A percentile compares a stretch with the other conserved stretches of the same genome.
Conservation (phyloP, 2,888 invertebrate species). For the Drosophila pseudotalamancana region DNA sequence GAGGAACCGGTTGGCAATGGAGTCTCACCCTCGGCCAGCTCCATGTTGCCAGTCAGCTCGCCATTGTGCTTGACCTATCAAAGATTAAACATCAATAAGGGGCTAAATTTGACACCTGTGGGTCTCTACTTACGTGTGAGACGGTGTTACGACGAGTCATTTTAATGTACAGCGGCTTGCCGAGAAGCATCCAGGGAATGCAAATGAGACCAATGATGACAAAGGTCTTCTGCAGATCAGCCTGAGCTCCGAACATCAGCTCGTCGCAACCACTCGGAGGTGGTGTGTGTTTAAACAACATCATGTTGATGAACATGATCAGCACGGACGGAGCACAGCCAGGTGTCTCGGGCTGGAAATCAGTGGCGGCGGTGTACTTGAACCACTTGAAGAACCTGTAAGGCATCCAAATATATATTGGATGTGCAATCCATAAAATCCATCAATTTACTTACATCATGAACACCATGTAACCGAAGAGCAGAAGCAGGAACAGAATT, state of each 20-base stretch:
- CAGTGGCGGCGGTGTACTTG: conserved; percentile 86
- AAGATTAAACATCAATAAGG: background rate
- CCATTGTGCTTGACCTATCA: conserved; percentile 85
- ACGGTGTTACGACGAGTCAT: conserved; percentile 71
- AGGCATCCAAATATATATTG: background rate
- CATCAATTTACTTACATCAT: conserved; percentile 87
- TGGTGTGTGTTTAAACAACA: conserved; percentile 87
- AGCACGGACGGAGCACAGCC: conserved; percentile 90
- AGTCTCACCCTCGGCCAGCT: conserved; percentile 85
- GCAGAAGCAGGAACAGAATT: conserved; percentile 92
- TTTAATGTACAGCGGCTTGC: conserved; percentile 93
- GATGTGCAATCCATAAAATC: background rate
- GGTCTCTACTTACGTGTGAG: conserved; percentile 65
- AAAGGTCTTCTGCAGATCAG: conserved; percentile 89
- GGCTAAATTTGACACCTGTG: no score
- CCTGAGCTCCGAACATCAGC: conserved; percentile 90
- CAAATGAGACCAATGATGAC: conserved; percentile 93
- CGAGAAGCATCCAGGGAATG: conserved; percentile 96
- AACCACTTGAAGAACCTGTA: conserved; percentile 93
- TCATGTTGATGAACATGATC: conserved; percentile 92
- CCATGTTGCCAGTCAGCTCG: conserved; percentile 88
- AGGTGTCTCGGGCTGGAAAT: conserved; percentile 82
- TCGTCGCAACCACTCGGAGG: conserved; percentile 85
- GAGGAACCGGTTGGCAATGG: conserved; percentile 63
- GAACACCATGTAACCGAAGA: conserved; percentile 96